These are phyloP conservation scores for Oxytorus armatus DNA, from an alignment of 2,888 invertebrate species.

Conservation along the genomic window DNA sequence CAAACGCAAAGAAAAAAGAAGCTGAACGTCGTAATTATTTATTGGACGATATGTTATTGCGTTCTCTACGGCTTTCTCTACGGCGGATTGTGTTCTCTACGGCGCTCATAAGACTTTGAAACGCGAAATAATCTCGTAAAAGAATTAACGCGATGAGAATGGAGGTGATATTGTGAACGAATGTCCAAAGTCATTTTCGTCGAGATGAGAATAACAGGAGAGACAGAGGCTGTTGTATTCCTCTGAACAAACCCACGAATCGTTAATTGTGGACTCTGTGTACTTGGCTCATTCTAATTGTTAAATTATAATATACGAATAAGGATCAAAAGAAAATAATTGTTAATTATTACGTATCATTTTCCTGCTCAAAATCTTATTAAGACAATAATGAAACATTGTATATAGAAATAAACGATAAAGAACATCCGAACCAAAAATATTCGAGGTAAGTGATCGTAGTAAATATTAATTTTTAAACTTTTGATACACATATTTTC, in stretches of 20 bases:
- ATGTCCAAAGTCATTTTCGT: constrained; percentile 36
- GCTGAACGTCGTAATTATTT: constrained; percentile 71
- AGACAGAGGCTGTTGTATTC: constrained; percentile 59
- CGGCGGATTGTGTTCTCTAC: constrained; percentile 42
- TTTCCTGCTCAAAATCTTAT: not conserved
- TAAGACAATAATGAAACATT: too few relatives aligned
- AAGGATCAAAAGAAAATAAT: constrained; percentile 62
- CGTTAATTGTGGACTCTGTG: constrained; percentile 74
- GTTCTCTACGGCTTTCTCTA: too few relatives aligned
- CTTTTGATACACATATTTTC: not conserved
- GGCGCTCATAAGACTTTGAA: constrained; percentile 41
- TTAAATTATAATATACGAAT: constrained; percentile 76
- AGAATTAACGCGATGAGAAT: constrained; percentile 7
- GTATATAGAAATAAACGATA: not conserved
- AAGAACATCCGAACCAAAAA: not conserved
- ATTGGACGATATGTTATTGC: constrained; percentile 61
- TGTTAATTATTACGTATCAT: constrained; percentile 1
- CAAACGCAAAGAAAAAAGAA: constrained; percentile 39
- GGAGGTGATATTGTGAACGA: constrained; percentile 23
- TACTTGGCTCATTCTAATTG: constrained; percentile 77
- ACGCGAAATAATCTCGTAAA: constrained; percentile 44
- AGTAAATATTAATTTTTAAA: not conserved
- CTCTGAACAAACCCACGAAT: constrained; percentile 69
- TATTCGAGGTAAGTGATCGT: constrained; percentile 45
- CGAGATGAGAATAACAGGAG: constrained; percentile 35